phyloP scores from a whole-genome alignment of 2,113 vertebrate species.

The Parotia lawesii region DNA sequence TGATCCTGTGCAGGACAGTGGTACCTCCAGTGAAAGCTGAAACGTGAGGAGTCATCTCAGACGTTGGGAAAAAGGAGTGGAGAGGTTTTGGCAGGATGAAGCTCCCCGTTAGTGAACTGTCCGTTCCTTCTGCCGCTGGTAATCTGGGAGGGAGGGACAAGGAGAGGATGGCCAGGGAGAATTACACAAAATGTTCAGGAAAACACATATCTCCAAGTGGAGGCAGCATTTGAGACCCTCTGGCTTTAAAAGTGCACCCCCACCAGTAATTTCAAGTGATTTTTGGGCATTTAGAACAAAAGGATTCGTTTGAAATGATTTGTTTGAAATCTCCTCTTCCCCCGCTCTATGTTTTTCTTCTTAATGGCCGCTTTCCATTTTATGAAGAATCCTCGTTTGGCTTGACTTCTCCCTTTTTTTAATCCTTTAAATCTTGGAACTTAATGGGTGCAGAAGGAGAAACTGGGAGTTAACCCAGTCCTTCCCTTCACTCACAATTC shows the following conservation, averaged over 20 bases:
- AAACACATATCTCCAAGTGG: neutral
- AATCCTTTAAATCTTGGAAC: neutral
- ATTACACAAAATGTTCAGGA: neutral
- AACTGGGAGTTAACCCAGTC: neutral
- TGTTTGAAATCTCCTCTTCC: neutral
- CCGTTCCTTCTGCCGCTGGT: constrained; percentile 95
- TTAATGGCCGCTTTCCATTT: neutral
- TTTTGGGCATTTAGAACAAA: neutral
- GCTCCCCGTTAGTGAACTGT: constrained; percentile 86
- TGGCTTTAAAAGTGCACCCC: neutral
- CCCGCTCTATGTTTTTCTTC: neutral
- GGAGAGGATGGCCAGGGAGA: neutral
- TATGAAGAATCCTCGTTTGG: neutral
- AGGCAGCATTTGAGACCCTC: neutral
- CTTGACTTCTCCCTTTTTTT: neutral
- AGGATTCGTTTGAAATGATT: neutral
- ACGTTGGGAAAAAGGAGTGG: neutral
- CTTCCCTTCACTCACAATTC: neutral
- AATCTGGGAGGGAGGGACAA: constrained; percentile 76
- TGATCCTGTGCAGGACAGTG: neutral
- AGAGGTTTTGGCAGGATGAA: neutral
- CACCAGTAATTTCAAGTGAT: neutral
- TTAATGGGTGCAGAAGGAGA: neutral
- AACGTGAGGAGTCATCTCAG: neutral
- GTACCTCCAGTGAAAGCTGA: neutral